Evolutionary conservation across 2,797 vertebrate genomes (phyloP).

Genomic region (Pantherophis vulpinus): DNA sequence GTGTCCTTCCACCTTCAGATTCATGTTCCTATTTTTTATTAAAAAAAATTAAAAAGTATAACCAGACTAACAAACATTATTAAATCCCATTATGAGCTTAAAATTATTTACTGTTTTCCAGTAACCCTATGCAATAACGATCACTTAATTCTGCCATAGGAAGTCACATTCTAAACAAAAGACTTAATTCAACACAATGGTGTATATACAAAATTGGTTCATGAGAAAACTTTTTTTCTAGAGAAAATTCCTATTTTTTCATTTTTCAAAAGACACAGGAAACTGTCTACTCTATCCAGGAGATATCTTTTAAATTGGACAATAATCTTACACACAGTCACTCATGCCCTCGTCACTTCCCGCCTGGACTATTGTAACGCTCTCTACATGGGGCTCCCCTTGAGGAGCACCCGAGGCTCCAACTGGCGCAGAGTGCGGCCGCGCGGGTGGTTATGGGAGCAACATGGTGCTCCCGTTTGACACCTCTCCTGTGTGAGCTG

Average conservation of each 20-base stretch:
- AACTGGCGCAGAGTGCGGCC: no score
- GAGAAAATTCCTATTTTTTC: not conserved
- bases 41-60: constrained; percentile 21
- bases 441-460: no score
- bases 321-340: no score
- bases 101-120: not conserved
- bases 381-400: no score
- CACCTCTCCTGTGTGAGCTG: no score
- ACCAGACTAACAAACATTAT: not conserved
- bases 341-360: no score
- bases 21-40: constrained; percentile 86
- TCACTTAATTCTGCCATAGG: not conserved
- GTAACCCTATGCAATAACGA: not conserved
- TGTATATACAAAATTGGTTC: not conserved
- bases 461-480: no score
- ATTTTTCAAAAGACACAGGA: not conserved
- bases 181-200: not conserved
- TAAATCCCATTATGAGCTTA: not conserved
- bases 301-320: not conserved
- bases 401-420: no score
- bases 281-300: not conserved
- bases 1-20: constrained; percentile 97
- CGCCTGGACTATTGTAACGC: no score
- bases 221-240: not conserved
- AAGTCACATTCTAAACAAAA: not conserved